Evolutionary conservation across 2,113 vertebrate species (phyloP).

Genomic region (zebrafish (Danio rerio)): GRCz12tu NC_133193.1:486001-486500

Average conservation of each 20-base stretch:
- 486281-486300: slow-evolving; percentile 87
- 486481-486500: no score
- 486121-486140: slow-evolving; percentile 24
- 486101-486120: background rate
- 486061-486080: no score
- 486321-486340: no score
- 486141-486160: slow-evolving; percentile 85
- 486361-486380: no score
- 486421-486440: no score
- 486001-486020: slow-evolving; percentile 94
- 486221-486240: slow-evolving; percentile 96
- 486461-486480: no score
- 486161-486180: slow-evolving; percentile 97
- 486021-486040: background rate
- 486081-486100: no score
- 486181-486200: slow-evolving; percentile 93
- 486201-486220: slow-evolving; percentile 98
- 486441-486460: no score
- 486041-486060: no score
- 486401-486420: no score
- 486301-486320: slow-evolving; percentile 35
- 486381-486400: no score
- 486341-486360: no score
- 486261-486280: slow-evolving; percentile 94
- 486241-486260: slow-evolving; percentile 94